Percentiles rank a stretch among this genome's conserved stretches.
phyloP scores from a whole-genome alignment of 2,888 invertebrate species.

The Drosophila cyrtoloma region DNA sequence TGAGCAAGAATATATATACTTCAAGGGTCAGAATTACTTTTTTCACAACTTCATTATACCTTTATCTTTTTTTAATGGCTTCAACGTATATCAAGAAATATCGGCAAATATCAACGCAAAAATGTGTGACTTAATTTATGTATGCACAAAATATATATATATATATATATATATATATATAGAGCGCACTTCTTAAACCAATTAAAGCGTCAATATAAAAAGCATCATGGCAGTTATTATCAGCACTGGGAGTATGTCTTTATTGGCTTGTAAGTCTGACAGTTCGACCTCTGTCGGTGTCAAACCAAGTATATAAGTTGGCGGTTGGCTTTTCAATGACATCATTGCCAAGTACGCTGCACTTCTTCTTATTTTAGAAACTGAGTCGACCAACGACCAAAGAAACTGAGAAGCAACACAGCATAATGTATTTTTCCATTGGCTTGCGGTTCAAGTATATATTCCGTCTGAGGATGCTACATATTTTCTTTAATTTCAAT shows the following conservation, averaged over 20 bases:
- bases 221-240: not conserved
- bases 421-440: slow-evolving; percentile 4
- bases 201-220: slow-evolving; percentile 3
- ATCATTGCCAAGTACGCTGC: not conserved
- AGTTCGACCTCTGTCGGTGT: not conserved
- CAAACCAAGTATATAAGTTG: not conserved
- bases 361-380: slow-evolving; percentile 2
- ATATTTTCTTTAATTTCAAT: slow-evolving; percentile 41
- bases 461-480: not conserved
- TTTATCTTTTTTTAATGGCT: not conserved
- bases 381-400: not conserved
- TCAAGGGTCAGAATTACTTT: not conserved
- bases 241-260: not conserved
- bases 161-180: not conserved
- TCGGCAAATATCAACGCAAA: no score
- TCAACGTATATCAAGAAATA: no score
- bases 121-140: not conserved
- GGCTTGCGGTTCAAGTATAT: slow-evolving; percentile 15
- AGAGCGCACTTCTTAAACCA: not conserved
- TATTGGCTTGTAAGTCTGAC: slow-evolving; percentile 1
- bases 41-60: not conserved
- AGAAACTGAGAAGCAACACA: not conserved
- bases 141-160: not conserved
- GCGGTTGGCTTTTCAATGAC: slow-evolving; percentile 10
- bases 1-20: not conserved